Evolutionary conservation across 2,888 invertebrate genomes (phyloP).

Genomic region (Terebella lapidaria): DNA sequence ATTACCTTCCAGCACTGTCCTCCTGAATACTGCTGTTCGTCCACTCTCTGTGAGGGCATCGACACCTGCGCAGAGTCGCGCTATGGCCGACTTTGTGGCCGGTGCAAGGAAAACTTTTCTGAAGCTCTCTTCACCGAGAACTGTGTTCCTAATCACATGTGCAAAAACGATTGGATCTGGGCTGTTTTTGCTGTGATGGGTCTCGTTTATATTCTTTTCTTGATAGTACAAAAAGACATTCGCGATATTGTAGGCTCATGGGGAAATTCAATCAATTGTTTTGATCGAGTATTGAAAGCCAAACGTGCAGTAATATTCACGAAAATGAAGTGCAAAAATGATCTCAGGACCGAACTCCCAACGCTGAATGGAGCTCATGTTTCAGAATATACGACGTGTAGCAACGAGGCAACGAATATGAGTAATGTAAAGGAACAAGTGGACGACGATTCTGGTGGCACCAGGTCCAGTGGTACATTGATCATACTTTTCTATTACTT

Average conservation of each 20-base stretch:
- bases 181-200: constrained; percentile 5
- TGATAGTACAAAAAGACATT: constrained; percentile 15
- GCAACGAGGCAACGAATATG: too few species aligned
- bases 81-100: constrained; percentile 18
- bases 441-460: neutral
- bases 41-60: constrained; percentile 5
- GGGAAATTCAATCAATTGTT: neutral
- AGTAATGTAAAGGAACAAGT: too few species aligned
- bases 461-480: neutral
- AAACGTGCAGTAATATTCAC: neutral
- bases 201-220: constrained; percentile 12
- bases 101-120: constrained; percentile 15
- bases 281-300: neutral
- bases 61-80: constrained; percentile 14
- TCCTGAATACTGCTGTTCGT: constrained; percentile 14
- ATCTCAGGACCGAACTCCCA: neutral
- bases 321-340: neutral
- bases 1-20: constrained; percentile 18
- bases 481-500: constrained; percentile 20
- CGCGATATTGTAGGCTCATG: constrained; percentile 5
- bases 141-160: constrained; percentile 16
- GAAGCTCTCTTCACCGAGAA: constrained; percentile 18
- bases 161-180: constrained; percentile 11
- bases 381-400: neutral
- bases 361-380: neutral